Percentiles rank a stretch among this genome's conserved stretches.
These are phyloP conservation scores for Coluber constrictor DNA, from an alignment of 2,797 vertebrate species.

Conservation along the genomic window DNA sequence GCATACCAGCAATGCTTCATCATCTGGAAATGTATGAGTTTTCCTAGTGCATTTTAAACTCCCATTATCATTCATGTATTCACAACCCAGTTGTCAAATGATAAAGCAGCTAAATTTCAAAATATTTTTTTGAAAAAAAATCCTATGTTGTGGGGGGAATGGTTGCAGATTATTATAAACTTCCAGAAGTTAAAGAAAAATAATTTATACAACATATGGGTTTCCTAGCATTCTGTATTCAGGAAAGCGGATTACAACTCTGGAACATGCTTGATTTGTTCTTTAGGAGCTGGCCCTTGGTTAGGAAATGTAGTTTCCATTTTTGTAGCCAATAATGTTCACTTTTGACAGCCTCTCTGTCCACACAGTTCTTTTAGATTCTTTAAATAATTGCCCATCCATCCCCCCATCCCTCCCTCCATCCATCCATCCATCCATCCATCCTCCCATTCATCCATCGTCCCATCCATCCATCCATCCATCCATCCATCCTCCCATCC, in stretches of 20 bases:
- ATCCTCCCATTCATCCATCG: too few species aligned
- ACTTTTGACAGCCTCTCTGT: background rate
- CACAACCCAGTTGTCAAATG: conserved; percentile 26
- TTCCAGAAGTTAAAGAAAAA: conserved; percentile 31
- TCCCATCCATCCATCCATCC: too few species aligned
- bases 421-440: too few species aligned
- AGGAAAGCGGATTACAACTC: background rate
- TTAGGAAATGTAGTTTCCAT: background rate
- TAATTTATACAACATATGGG: conserved; percentile 23
- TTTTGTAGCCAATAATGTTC: background rate
- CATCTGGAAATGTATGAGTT: background rate
- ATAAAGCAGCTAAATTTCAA: conserved; percentile 22
- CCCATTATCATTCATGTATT: background rate
- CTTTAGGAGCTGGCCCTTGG: background rate
- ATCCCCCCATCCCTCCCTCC: background rate
- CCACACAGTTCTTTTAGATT: background rate
- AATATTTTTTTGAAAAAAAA: background rate
- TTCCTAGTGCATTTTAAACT: background rate
- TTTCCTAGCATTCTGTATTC: background rate
- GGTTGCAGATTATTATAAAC: conserved; percentile 20
- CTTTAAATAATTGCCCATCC: background rate
- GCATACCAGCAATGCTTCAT: background rate
- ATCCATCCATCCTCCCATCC: too few species aligned
- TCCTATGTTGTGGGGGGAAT: conserved; percentile 26
- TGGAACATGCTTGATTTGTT: background rate